Evolutionary conservation across 1,140 invertebrate species (phyloP).

Genomic region (Drosophila rufa): DNA sequence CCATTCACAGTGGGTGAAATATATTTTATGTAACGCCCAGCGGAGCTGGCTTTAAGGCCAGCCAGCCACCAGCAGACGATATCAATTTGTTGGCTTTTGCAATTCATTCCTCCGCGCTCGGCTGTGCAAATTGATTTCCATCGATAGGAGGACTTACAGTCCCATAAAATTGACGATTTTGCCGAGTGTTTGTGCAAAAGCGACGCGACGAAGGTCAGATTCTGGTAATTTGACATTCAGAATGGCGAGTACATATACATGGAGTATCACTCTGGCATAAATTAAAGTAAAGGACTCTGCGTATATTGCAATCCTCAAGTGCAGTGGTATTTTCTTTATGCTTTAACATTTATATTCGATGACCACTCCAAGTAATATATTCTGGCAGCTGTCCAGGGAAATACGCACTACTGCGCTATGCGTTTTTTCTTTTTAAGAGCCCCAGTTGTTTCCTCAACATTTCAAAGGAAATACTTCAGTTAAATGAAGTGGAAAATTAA

Average conservation of each 20-base stretch:
- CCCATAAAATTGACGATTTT: conserved; percentile 66
- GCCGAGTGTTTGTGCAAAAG: conserved; percentile 35
- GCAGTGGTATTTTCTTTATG: neutral
- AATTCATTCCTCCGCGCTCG: conserved; percentile 13
- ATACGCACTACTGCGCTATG: neutral
- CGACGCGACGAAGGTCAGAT: conserved; percentile 19
- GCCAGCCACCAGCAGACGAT: conserved; percentile 45
- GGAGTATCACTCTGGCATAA: conserved; percentile 11
- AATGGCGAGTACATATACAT: neutral
- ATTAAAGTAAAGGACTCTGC: neutral
- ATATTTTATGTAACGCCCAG: conserved; percentile 30
- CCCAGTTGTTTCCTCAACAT: conserved; percentile 1
- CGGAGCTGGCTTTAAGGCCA: conserved; percentile 30
- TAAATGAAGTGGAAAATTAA: conserved; percentile 20
- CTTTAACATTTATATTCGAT: conserved; percentile 6
- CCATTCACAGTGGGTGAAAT: conserved; percentile 31
- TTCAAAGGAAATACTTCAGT: conserved; percentile 11
- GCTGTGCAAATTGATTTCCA: conserved; percentile 72
- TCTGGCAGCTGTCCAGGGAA: neutral
- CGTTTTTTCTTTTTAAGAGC: conserved; percentile 3
- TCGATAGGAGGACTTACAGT: conserved; percentile 54
- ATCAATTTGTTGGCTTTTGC: conserved; percentile 61
- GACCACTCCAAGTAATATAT: conserved; percentile 25
- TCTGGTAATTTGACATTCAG: conserved; percentile 11
- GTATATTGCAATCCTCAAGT: neutral